Base-by-base conservation (phyloP, 2,113 vertebrate genomes). In the Aldabrachelys gigantea region DNA sequence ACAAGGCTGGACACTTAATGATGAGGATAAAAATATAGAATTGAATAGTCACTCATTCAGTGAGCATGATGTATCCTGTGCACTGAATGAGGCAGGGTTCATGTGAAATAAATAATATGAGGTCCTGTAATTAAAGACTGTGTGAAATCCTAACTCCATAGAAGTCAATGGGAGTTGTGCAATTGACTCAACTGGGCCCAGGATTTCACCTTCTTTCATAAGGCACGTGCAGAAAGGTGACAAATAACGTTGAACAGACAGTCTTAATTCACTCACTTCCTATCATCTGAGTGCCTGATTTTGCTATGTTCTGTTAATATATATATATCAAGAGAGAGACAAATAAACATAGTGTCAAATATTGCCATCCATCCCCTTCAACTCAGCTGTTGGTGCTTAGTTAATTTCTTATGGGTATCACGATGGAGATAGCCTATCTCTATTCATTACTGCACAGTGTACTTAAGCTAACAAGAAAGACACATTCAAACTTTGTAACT, bases 201-300 rank as follows among this genome's bases (percentile, higher is more conserved):
- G 56, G 29, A 31, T 21, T 16, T 3, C 49, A 82, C 35, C 8
- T 82, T 91, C 29, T 80, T 89, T 85, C 87, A 14, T 52, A 85
- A 4, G 6, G 21, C 8, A 31, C 80, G 79, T 17, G 13, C 31
- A 35, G 13, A 35, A 65, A 65, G 2, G 35, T 79, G 50, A 27
- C 62, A 88, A 92, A 91, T 85, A 83, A 90, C 8, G 50, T 89
- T 96, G 92, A 94, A 91, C 16, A 53, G 82, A 1, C 52, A 59
- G 44, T n/a, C 54, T 7, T 38, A 76, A 54, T 78, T 88, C 62
- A 87, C 59, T 62, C 9, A 53, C 89, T 84, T 84, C 72, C 49
- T 69, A 8, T 27, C 11, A 80, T 93, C 89, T 76, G n/a, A n/a
- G 10, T 81, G 49, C 2, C 87, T 54, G 41, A 50, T 35, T 47